Evolutionary conservation across 2,888 invertebrate genomes (phyloP).

Genomic region (Ochropacha duplaris): DNA sequence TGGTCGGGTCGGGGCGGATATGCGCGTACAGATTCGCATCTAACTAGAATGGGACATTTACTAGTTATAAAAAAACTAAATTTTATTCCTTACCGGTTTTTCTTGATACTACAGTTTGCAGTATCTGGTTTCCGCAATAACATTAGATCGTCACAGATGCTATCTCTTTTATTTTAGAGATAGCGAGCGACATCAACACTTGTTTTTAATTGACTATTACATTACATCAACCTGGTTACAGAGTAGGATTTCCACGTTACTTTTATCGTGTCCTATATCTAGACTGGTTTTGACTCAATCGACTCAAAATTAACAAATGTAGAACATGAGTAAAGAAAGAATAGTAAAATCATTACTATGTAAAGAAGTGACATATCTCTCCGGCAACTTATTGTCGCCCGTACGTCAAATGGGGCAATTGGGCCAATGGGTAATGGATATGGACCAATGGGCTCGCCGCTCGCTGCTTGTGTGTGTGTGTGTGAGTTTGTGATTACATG

Average conservation of each 20-base stretch:
- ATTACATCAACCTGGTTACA: neutral
- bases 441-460: no score
- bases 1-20: slow-evolving; percentile 13
- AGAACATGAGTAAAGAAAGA: no score
- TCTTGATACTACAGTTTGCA: neutral
- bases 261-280: neutral
- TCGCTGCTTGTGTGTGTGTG: no score
- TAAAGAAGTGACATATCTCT: no score
- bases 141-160: neutral
- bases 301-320: neutral
- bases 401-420: no score
- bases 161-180: neutral
- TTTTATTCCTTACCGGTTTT: neutral
- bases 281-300: neutral
- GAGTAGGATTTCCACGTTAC: neutral
- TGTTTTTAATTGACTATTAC: neutral
- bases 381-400: no score
- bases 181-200: neutral
- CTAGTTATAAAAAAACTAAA: neutral
- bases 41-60: neutral
- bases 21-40: slow-evolving; percentile 3
- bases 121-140: neutral
- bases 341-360: no score
- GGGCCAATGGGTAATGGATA: no score
- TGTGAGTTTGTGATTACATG: no score